Base-by-base conservation (phyloP, 92 coral and sea anemone genomes). In the Siderastrea radians region DNA sequence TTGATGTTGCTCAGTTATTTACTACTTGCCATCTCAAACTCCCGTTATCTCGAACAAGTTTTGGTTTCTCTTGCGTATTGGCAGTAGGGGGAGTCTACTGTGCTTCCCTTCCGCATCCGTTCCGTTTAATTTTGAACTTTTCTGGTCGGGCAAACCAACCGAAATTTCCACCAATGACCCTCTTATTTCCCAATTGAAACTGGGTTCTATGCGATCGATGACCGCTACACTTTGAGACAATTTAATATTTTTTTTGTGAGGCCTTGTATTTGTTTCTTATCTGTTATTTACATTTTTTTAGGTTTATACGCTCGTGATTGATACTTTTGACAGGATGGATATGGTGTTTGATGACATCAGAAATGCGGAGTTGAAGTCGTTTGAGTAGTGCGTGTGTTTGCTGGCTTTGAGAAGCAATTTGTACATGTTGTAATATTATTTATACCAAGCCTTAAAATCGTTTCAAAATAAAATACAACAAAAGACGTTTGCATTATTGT, bases 251-350 rank as follows among this genome's bases (percentile, higher is more conserved):
- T 13, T 8, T 9, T 10, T 49, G 50, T 17, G 8, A 19, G 46
- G 6, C 16, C 11, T 13, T 72, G 14, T 4, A n/a, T 16, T 9
- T 49, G 7, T 14, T 49, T 2, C 48, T 61, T 84, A 11, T 55
- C 48, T 79, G 0, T 26, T 26, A 26, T 26, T 26, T 26, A 26
- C 38, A 26, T 26, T 44, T 65, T 65, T 16, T 64, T 74, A 95
- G 98, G 94, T 94, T 6, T 90, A 95, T 68, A 64, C 82, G 38
- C 75, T 93, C 19, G 72, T 95, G 3, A 82, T 86, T 49, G 94
- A 93, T 52, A 80, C 98, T 7, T 93, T 95, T 52, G 87, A 87
- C 50, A 95, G 88, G 81, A 72, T 95, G 85, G 98, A 93, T 68
- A 51, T 86, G n/a, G 83, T 90, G 49, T 85, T 95, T 63, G 93